Conservation (phyloP, 2,113 vertebrate species). For the Perognathus longimembris region DNA sequence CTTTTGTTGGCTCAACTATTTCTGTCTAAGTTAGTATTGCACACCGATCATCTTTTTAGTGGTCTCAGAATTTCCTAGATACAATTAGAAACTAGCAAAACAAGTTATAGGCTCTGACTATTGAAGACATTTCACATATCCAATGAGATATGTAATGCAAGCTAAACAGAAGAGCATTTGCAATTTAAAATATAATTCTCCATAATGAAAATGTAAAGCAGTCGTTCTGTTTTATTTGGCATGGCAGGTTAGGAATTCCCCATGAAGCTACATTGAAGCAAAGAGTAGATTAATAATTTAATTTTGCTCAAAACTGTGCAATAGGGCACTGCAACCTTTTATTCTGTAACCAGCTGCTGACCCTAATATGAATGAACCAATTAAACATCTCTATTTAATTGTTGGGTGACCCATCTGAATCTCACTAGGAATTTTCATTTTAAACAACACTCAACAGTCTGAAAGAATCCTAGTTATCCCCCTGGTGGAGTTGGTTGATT, state of each 20-base stretch:
- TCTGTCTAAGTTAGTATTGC: constrained; percentile 37
- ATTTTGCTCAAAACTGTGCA: constrained; percentile 94
- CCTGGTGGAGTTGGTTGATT: constrained; percentile 82
- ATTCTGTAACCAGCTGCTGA: constrained; percentile 94
- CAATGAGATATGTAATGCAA: constrained; percentile 70
- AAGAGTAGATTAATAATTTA: constrained; percentile 99
- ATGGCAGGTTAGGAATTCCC: constrained; percentile 98
- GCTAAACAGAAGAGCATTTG: constrained; percentile 91
- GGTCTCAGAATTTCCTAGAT: constrained; percentile 48
- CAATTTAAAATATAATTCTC: constrained; percentile 98
- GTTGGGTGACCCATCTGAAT: constrained; percentile 90
- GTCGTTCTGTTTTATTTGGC: constrained; percentile 97
- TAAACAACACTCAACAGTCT: constrained; percentile 83
- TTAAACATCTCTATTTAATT: constrained; percentile 97
- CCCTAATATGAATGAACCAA: constrained; percentile 95
- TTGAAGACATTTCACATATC: constrained; percentile 78
- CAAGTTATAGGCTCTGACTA: constrained; percentile 79
- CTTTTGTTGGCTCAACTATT: constrained; percentile 27
- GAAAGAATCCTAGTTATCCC: constrained; percentile 83
- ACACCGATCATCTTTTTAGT: constrained; percentile 47
- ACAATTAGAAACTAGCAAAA: constrained; percentile 80
- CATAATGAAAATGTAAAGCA: constrained; percentile 99
- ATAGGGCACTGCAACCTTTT: constrained; percentile 86
- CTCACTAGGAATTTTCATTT: constrained; percentile 89
- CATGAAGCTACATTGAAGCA: constrained; percentile 94